These are phyloP conservation scores for Chelonus formosanus DNA, from an alignment of 2,888 invertebrate species.

Conservation along the genomic window DNA sequence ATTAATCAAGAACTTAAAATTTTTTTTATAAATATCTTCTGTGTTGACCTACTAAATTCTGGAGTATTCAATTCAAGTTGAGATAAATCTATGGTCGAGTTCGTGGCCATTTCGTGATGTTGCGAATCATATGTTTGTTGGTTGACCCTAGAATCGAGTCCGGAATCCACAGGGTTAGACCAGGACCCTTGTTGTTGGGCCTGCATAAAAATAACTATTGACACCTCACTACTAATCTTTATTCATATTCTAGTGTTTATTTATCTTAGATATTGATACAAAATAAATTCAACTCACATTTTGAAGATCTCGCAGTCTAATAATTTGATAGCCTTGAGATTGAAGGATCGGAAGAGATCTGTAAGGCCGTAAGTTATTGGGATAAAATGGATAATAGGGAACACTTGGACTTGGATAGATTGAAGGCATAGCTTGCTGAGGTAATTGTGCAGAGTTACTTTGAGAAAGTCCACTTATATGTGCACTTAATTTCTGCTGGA, in stretches of 20 bases:
- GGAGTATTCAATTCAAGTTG: not conserved
- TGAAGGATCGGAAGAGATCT: conserved; percentile 1
- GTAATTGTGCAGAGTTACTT: not conserved
- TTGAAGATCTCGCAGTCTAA: not conserved
- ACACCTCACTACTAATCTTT: not conserved
- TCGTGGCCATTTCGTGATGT: conserved; percentile 45
- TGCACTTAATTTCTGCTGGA: too few relatives aligned
- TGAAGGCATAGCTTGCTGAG: not conserved
- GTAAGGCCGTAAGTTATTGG: not conserved
- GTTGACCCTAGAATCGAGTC: conserved; percentile 24
- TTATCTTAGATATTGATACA: not conserved
- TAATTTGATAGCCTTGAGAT: conserved; percentile 5
- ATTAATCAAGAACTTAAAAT: not conserved
- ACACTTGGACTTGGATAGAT: not conserved
- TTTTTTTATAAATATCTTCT: too few relatives aligned
- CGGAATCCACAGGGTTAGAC: conserved; percentile 16
- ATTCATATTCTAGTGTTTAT: not conserved
- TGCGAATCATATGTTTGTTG: conserved; percentile 10
- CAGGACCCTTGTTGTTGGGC: not conserved
- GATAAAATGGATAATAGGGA: not conserved
- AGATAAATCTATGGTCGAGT: conserved; percentile 42
- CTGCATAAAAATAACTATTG: conserved; percentile 5
- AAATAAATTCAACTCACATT: not conserved
- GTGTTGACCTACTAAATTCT: not conserved
- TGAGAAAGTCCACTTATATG: not conserved